A percentile compares a stretch with the other conserved stretches of the same genome.
Conservation (phyloP, 2,797 vertebrate species). For the Manis pentadactyla region DNA sequence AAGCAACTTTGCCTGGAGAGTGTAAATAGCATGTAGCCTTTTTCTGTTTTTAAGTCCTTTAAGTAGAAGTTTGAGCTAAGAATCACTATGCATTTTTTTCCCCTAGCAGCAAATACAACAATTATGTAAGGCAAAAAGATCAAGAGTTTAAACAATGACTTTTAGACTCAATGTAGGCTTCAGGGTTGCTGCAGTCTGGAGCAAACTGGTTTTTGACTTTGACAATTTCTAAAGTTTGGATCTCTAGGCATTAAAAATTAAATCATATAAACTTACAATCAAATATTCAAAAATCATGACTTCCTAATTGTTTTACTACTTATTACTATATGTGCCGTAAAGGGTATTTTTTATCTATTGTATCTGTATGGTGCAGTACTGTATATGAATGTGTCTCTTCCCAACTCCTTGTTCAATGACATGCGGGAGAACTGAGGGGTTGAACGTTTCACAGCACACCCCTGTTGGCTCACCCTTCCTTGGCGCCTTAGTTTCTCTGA, state of each 20-base stretch:
- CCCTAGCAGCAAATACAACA: not conserved
- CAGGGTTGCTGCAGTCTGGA: not conserved
- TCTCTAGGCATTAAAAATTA: not conserved
- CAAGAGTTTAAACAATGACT: not conserved
- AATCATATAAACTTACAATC: not conserved
- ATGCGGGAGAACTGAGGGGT: not conserved
- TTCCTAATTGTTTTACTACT: not conserved
- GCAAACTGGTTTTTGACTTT: not conserved
- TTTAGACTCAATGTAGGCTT: not conserved
- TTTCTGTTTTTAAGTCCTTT: not conserved
- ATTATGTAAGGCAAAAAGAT: not conserved
- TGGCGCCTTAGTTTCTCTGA: not conserved
- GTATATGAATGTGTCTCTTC: not conserved
- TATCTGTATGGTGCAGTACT: not conserved
- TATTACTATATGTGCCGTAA: not conserved
- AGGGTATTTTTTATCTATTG: not conserved
- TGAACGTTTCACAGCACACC: not conserved
- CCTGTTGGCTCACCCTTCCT: not conserved
- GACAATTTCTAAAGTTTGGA: not conserved
- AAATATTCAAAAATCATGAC: not conserved
- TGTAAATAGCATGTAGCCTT: not conserved
- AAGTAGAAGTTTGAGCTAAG: not conserved
- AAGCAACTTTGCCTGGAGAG: not conserved
- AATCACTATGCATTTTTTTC: not conserved
- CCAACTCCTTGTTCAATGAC: fast-evolving